Percentiles rank a stretch among this genome's conserved stretches.
These are phyloP conservation scores for Temnothorax curvispinosus DNA, from an alignment of 1,140 invertebrate species.

Conservation along the genomic window DNA sequence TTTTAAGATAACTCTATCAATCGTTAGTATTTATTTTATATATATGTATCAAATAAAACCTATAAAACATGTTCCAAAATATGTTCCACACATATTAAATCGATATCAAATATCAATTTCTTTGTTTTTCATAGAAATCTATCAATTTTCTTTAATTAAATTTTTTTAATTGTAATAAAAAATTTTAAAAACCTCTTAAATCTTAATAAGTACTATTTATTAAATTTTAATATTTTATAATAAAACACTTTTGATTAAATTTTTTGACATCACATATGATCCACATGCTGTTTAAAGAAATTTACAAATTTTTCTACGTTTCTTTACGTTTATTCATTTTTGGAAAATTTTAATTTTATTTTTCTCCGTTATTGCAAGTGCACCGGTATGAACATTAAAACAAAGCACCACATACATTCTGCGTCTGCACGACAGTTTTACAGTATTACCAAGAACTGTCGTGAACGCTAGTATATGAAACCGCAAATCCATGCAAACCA, in stretches of 20 bases:
- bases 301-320: background rate
- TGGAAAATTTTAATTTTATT: background rate
- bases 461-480: slow-evolving; percentile 6
- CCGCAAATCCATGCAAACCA: slow-evolving; percentile 62
- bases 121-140: background rate
- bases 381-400: slow-evolving; percentile 4
- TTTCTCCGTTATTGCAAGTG: background rate
- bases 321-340: background rate
- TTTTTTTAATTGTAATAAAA: background rate
- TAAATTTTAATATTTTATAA: background rate
- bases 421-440: slow-evolving; percentile 20
- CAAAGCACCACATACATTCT: slow-evolving; percentile 3
- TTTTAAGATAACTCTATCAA: background rate
- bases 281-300: background rate
- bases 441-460: slow-evolving; percentile 17
- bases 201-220: background rate
- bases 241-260: background rate
- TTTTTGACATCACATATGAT: background rate
- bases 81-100: too few species aligned
- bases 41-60: background rate
- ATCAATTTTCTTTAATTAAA: background rate
- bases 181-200: background rate
- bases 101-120: too few species aligned
- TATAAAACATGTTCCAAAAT: background rate
- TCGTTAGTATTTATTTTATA: background rate